Evolutionary conservation across 35 echinoderm and acorn worm genomes (phyloP).

Genomic region (Apostichopus parvimensis): DNA sequence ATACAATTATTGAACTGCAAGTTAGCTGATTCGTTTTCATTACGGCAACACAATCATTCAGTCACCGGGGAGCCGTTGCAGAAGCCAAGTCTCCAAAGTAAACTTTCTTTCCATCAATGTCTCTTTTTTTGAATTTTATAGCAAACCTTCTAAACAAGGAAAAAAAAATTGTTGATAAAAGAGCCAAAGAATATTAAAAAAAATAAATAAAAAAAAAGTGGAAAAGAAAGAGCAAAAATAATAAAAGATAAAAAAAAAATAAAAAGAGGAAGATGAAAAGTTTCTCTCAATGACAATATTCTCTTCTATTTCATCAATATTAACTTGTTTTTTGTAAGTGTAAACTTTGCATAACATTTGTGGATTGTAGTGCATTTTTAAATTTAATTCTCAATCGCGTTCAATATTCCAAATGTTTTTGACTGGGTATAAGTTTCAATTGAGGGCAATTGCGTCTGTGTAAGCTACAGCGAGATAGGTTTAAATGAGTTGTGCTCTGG

Average conservation of each 20-base stretch:
- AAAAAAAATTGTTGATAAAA: neutral
- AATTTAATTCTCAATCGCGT: neutral
- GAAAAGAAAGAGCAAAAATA: neutral
- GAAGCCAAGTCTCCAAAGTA: slow-evolving; percentile 54
- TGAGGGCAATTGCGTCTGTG: neutral
- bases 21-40: slow-evolving; percentile 53
- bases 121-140: slow-evolving; percentile 30
- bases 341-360: slow-evolving; percentile 48
- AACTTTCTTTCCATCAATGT: slow-evolving; percentile 58
- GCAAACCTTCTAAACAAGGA: slow-evolving; percentile 4
- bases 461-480: too few relatives aligned
- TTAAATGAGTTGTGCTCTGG: too few relatives aligned
- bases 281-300: slow-evolving; percentile 29
- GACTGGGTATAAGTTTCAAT: slow-evolving; percentile 14
- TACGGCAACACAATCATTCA: slow-evolving; percentile 49
- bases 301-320: slow-evolving; percentile 36
- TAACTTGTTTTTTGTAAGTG: slow-evolving; percentile 39
- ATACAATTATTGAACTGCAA: slow-evolving; percentile 61
- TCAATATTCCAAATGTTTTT: neutral
- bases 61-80: slow-evolving; percentile 48
- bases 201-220: neutral
- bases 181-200: neutral
- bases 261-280: neutral
- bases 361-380: slow-evolving; percentile 26
- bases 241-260: neutral